Evolutionary conservation across 2,888 invertebrate species (phyloP).

Genomic region (Sphinx pinastri): DNA sequence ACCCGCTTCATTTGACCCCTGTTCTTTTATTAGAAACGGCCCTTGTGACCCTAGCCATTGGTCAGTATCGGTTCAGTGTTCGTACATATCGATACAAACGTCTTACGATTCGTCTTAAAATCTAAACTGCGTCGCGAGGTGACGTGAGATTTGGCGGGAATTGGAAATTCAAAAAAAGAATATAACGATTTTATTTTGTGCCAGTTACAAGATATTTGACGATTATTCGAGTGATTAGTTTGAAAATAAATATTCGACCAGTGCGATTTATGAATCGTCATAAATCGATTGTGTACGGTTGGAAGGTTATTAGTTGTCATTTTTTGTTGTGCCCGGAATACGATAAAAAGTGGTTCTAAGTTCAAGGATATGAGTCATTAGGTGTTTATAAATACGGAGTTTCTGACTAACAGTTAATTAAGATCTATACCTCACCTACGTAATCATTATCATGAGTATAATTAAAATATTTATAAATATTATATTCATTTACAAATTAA

Average conservation of each 20-base stretch:
- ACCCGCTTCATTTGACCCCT: constrained; percentile 56
- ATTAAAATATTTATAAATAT: no score
- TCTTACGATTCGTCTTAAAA: constrained; percentile 1
- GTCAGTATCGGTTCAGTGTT: constrained; percentile 57
- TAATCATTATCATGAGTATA: no score
- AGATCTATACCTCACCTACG: no score
- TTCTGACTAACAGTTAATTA: no score
- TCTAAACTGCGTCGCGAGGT: constrained; percentile 1
- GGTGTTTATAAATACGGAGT: no score
- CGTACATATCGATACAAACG: constrained; percentile 52
- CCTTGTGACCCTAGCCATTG: constrained; percentile 47
- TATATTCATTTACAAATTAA: no score
- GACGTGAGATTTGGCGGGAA: constrained; percentile 22
- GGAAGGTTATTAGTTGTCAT: neutral
- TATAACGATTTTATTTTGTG: neutral
- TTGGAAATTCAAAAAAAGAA: constrained; percentile 3
- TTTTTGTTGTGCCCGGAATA: neutral
- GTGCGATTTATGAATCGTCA: neutral
- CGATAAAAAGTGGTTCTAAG: neutral
- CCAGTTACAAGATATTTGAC: neutral
- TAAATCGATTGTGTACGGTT: neutral
- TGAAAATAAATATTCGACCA: neutral
- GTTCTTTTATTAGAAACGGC: constrained; percentile 64
- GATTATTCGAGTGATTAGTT: neutral
- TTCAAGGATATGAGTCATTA: no score